Conservation (phyloP, 1,140 invertebrate genomes). For the Latrodectus geometricus region DNA sequence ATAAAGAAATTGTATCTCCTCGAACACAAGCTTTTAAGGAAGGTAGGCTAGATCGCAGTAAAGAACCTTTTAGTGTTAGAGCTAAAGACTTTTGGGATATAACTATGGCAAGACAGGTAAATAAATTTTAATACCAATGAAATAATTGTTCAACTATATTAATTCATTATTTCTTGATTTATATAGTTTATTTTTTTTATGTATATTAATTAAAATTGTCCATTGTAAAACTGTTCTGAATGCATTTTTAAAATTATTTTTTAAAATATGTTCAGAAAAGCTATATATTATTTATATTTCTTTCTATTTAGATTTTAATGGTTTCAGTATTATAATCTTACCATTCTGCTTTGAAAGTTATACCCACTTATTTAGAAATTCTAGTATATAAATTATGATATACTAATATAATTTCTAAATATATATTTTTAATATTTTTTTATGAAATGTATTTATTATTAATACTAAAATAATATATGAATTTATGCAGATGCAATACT, state of each 20-base stretch:
- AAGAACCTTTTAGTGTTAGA: conserved; percentile 89
- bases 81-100: conserved; percentile 92
- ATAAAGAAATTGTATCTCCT: conserved; percentile 77
- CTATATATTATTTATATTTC: too few relatives aligned
- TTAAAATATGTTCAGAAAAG: too few relatives aligned
- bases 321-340: too few relatives aligned
- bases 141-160: conserved; percentile 79
- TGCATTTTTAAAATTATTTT: neutral
- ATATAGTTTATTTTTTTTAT: neutral
- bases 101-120: conserved; percentile 63
- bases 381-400: too few relatives aligned
- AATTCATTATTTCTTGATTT: neutral
- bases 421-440: too few relatives aligned
- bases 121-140: conserved; percentile 73
- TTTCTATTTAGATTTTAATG: too few relatives aligned
- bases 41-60: conserved; percentile 79
- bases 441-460: too few relatives aligned
- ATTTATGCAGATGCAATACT: too few relatives aligned
- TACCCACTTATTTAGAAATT: too few relatives aligned
- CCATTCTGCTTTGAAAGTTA: too few relatives aligned
- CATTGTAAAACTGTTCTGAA: neutral
- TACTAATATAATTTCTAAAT: too few relatives aligned
- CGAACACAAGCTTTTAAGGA: conserved; percentile 80
- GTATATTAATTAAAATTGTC: neutral
- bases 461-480: too few relatives aligned